Base-by-base conservation (phyloP, 2,797 vertebrate species). In the Danio jaintianensis region DNA sequence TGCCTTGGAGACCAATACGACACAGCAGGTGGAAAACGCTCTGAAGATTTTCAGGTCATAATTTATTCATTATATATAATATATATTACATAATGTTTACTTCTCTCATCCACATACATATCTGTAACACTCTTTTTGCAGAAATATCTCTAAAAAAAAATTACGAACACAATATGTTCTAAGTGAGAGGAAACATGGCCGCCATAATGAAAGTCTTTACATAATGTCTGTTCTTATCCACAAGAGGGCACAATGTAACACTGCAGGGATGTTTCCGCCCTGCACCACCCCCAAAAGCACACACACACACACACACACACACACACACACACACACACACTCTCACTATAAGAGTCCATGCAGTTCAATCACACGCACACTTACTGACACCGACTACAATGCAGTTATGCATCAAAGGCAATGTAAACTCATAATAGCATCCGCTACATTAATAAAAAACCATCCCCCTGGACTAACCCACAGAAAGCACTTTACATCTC, bases 241-340 rank as follows among this genome's bases (percentile, higher is more conserved):
- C 89, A 85, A 91, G 92, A 90, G 91, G 58, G 86, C 90, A 86
- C 80, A 75, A 47, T 90, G 82, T 63, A 55, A 83, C 85, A 82
- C 72, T 87, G 87, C 86, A 79, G 72, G 63, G 67, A 50, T 48
- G 76, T 62, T 70, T 29, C 29, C 42, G 58, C 56, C 77, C 77
- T 71, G 70, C 45, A 69, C 53, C 55, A 76, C 59, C 68, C 45
- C n/a, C 53, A 7, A 22, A 7, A 43, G 13, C 15, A 48, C 29
- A 52, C 7, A 75, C 61, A 55, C 22, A 38, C 22, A 12, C 11
- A 8, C 9, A 18, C 11, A 16, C 43, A 13, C 48, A 6, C n/a
- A n/a, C n/a, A n/a, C n/a, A 47, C 63, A 20, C 42, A 48, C 29
- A 52, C 7, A 75, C 61, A 55, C 22, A 38, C 22, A 12, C 11